Evolutionary conservation across 2,888 invertebrate genomes (phyloP), one percentile per base, ranked within the genome.

Genomic region (Sphaerophoria taeniata): DNA sequence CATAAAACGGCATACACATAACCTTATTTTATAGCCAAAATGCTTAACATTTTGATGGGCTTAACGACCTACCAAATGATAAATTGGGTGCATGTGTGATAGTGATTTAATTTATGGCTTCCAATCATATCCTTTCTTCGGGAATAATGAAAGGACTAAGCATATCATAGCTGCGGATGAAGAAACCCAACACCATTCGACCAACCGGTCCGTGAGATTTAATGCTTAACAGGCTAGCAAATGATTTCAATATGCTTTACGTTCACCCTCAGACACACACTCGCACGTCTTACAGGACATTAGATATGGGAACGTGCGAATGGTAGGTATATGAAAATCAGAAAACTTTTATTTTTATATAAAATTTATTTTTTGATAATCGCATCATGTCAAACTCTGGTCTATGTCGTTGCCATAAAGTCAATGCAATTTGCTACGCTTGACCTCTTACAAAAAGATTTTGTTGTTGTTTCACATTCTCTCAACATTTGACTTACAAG

Each of bases 351-450:
- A 51, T 49, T 63, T 56, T 43, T 63, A 45, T 78, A 79, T 47
- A 79, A 75, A 84, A 75, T 84, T 84, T 55, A 84, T 67, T 53
- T 79, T 65, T 65, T 55, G 74, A 84, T 84, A 79, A 79, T 79
- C 74, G 79, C 79, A 84, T 84, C 84, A 84, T 79, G 75, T 84
- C 79, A 75, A 79, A 79, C 84, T 74, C 73, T 31, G 58, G 73
- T 49, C 55, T 75, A n/a, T 63, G 7, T 39, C 39, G 1, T 53
- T 33, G 69, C 78, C 78, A 83, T 70, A 78, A 83, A 78, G 74
- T 47, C 78, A 83, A 78, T 83, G 83, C 78, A 83, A 83, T 83
- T 78, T 83, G 74, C 69, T 51, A 69, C 83, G 78, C 70, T 83
- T 83, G 83, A 56, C 78, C 74, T 83, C 63, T 74, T 74, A 82